Base-by-base conservation (phyloP, 2,888 invertebrate genomes). In the Metalampra italica region DNA sequence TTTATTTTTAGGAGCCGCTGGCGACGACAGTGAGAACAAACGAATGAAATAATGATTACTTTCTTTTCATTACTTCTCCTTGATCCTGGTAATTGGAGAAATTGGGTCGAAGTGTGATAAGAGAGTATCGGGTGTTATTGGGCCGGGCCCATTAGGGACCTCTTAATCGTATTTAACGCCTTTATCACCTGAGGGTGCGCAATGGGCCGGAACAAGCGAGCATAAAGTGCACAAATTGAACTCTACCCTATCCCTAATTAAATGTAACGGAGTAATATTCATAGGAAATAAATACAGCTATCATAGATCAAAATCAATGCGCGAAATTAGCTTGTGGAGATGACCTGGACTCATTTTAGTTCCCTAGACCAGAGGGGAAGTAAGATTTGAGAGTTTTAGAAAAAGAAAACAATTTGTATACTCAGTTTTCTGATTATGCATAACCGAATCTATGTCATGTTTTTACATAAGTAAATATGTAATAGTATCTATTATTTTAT, bases 61-160 rank as follows among this genome's bases (percentile, higher is more conserved):
- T 75, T 80, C 84, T 83, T 88, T 87, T 87, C 87, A 88, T 87
- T 87, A 86, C 82, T 80, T 79, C 80, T 78, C 77, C 78, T 82
- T 84, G 84, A 88, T 87, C 86, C 84, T 72, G 65, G 83, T 86
- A 85, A 88, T 86, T 87, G 86, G 79, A 83, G 77, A 83, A 88
- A 87, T 85, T 83, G 80, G 84, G 81, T 75, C 79, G 78, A 77
- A 81, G 79, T 75, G 77, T 78, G 82, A 82, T 85, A 81, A 80
- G 77, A 75, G 68, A 71, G 74, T 77, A 79, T 76, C 66, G 76
- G 79, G 75, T 72, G 75, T 75, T 81, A 78, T 76, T 76, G 74
- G 77, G 71, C 65, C 60, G 75, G 72, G 67, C 67, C 72, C 80
- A 79, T 82, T 82, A 78, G 77, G 76, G 75, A 73, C 72, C 75